These are phyloP conservation scores for Osmerus eperlanus DNA, from an alignment of 2,113 vertebrate genomes.

Conservation along the genomic window DNA sequence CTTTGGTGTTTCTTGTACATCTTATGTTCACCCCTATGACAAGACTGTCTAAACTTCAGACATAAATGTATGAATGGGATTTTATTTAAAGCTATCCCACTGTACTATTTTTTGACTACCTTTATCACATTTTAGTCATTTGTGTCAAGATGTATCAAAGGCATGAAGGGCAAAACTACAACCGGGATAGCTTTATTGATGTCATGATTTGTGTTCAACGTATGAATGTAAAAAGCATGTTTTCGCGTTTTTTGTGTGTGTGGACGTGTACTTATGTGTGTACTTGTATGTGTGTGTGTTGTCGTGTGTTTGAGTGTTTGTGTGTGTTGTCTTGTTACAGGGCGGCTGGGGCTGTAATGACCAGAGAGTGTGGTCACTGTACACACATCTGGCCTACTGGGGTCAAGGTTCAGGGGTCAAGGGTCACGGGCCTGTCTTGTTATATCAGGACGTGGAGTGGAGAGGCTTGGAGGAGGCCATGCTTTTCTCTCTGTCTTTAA, in stretches of 20 bases:
- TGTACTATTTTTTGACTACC: no score
- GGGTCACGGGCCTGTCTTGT: conserved; percentile 57
- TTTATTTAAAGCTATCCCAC: no score
- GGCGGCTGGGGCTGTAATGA: conserved; percentile 51
- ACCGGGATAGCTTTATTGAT: no score
- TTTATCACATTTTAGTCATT: no score
- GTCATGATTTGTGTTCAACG: neutral
- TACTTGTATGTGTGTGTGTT: no score
- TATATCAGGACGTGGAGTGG: conserved; percentile 63
- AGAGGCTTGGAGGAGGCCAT: conserved; percentile 56
- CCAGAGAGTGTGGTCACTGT: conserved; percentile 37
- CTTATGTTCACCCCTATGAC: no score
- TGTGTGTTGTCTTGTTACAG: conserved; percentile 30
- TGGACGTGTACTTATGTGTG: conserved; percentile 8
- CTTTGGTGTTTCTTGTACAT: no score
- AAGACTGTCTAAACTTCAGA: no score
- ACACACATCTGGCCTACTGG: conserved; percentile 48
- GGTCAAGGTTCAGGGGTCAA: conserved; percentile 57
- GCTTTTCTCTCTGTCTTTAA: no score
- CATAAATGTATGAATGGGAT: no score
- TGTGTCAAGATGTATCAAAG: no score
- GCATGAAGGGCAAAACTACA: no score
- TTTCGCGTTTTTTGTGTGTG: neutral
- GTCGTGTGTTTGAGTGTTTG: neutral
- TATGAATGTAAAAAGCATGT: neutral